Evolutionary conservation across 2,888 invertebrate species (phyloP), one percentile per base, ranked within the genome.

Genomic region (Clusia tigrina): DNA sequence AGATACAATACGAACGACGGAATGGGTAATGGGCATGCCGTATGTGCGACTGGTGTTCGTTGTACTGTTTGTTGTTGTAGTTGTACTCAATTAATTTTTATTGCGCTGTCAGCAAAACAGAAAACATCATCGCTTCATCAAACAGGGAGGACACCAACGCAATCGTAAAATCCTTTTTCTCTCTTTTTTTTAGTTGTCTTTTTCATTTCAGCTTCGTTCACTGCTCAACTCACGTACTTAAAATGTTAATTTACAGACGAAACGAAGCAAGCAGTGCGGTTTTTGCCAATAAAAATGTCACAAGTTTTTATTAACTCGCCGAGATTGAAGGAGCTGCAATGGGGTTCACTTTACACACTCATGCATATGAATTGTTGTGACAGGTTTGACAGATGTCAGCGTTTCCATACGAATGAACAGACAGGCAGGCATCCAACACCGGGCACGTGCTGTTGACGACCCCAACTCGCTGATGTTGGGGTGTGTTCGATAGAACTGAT

Each of bases 231-330:
- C n/a, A n/a, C 52, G 24, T 57, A 58, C 52, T 61, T 58, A 18
- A 55, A 63, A 63, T 66, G 60, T 37, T 60, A 56, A 62, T 65
- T 65, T 65, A 60, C 37, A 53, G 48, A 12, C 18, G 42, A 15
- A n/a, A 12, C 6, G 32, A 25, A 32, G 32, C 42, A 46, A 12
- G 57, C 58, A 54, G 38, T 2, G 18, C 12, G 17, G 23, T 54
- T 54, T 62, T 57, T 69, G 73, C 78, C 71, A 76, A 67, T 76
- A 78, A 78, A 78, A 78, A 68, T 78, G 76, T 76, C 77, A 78
- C 69, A 71, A 66, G 64, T 68, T 64, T 68, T 69, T 25, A 54
- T 25, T 23, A 25, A 5, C 25, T 3, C 17, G 25, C 54, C 54
- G 25, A 6, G 54, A 25, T 54, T 25, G 48, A 6, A 48, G 48